Evolutionary conservation across 2,888 invertebrate genomes (phyloP).

Genomic region (Neria commutata): DNA sequence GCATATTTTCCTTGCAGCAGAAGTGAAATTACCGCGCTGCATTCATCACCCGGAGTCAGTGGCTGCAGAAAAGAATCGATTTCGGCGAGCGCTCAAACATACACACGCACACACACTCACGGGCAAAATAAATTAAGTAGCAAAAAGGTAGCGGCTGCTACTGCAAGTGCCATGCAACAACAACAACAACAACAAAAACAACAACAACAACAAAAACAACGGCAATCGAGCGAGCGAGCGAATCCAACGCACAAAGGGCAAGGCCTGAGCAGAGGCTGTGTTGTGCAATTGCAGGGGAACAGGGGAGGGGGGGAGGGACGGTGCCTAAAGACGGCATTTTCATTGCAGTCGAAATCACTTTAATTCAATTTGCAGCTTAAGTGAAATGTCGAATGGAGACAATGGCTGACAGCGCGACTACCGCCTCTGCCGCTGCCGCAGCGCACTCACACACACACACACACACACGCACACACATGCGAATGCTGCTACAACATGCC

Average conservation of each 20-base stretch:
- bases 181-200: not conserved
- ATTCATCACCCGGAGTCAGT: not conserved
- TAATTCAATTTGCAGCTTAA: slow-evolving; percentile 55
- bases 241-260: no score
- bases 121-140: not conserved
- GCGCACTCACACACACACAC: not conserved
- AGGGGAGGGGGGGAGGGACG: no score
- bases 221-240: not conserved
- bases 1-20: not conserved
- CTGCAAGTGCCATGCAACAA: no score
- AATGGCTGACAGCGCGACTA: slow-evolving; percentile 18
- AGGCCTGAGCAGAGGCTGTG: no score
- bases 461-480: not conserved
- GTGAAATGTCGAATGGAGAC: slow-evolving; percentile 31
- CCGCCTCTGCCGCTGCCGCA: slow-evolving; percentile 2
- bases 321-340: slow-evolving; percentile 1
- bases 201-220: not conserved
- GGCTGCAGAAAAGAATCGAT: not conserved
- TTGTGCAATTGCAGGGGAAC: no score
- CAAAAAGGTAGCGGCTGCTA: no score
- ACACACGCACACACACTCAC: not conserved
- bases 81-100: not conserved
- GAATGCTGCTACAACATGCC: not conserved
- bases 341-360: slow-evolving; percentile 38
- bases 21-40: no score